phyloP scores from a whole-genome alignment of 2,113 vertebrate genomes.

The Phocoena sinus region DNA sequence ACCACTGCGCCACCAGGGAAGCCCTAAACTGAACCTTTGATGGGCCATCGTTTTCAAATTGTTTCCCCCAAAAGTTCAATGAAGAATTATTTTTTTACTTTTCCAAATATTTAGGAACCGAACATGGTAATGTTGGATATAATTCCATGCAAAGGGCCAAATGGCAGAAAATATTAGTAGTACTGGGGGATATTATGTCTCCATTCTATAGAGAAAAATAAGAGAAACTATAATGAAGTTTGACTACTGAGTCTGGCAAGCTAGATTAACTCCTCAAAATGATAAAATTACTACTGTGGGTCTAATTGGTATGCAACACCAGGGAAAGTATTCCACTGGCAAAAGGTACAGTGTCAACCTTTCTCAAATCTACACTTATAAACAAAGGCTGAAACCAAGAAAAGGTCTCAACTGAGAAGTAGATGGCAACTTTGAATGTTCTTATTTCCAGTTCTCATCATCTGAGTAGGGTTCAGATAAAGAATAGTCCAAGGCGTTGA shows the following conservation, averaged over 20 bases:
- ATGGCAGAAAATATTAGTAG: neutral
- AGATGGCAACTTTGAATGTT: neutral
- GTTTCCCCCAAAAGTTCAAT: neutral
- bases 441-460: neutral
- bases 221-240: neutral
- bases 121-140: neutral
- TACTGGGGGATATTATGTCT: neutral
- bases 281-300: neutral
- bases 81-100: neutral
- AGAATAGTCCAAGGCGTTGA: neutral
- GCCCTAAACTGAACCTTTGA: conserved; percentile 35
- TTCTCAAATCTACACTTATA: neutral
- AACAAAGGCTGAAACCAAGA: neutral
- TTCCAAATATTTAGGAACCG: neutral
- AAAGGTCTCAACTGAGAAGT: neutral
- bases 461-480: neutral
- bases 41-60: neutral
- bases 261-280: neutral
- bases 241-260: neutral
- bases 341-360: neutral
- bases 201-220: neutral
- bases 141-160: neutral
- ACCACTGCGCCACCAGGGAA: too few relatives aligned
- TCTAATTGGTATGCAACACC: neutral
- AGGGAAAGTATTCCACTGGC: neutral